Evolutionary conservation across 2,113 vertebrate species (phyloP), one percentile per base, ranked within the genome.

Genomic region (Monopterus albus): DNA sequence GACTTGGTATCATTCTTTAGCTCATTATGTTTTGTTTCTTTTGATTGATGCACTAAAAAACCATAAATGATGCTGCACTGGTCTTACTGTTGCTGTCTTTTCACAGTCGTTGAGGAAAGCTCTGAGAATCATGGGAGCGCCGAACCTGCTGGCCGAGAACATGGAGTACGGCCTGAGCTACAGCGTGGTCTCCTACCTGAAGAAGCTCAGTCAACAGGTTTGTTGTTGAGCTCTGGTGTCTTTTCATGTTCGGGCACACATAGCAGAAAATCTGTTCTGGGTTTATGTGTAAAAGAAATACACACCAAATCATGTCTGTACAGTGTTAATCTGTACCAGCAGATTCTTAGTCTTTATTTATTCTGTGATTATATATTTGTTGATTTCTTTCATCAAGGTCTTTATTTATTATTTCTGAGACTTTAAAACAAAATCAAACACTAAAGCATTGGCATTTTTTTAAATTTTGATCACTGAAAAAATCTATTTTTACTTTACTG

Each of bases 181-280:
- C 92, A 98, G 96, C 70, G 96, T 99, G 67, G 96, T 99, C 84
- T 96, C 97, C 77, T 98, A 99, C 93, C 95, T 99, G 91, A 99
- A 99, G 91, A 99, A 99, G 81, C 94, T 99, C 89, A 98, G 97
- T 90, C 97, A 98, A 66, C 97, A 99, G 97, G 97, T 99, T 2
- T 29, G 71, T 59, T 50, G 1, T 17, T 17, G 7, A 2, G 15
- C 8, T 31, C 17, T 39, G 38, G 23, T 40, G n/a, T 57, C 8
- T 60, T 31, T 36, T n/a, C 9, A 15, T 17, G 7, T 64, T 50
- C 35, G 18, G 13, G 5, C 9, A 9, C 31, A 38, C 10, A 31
- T 15, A n/a, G 15, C 5, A 36, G 20, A 36, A 12, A 12, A 21
- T 29, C 36, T 7, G 9, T 40, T 40, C 1, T 2, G 5, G 8